A percentile compares a stretch with the other conserved stretches of the same genome.
These are phyloP conservation scores for Tetraneura akinire DNA, from an alignment of 1,140 invertebrate genomes.

Conservation along the genomic window DNA sequence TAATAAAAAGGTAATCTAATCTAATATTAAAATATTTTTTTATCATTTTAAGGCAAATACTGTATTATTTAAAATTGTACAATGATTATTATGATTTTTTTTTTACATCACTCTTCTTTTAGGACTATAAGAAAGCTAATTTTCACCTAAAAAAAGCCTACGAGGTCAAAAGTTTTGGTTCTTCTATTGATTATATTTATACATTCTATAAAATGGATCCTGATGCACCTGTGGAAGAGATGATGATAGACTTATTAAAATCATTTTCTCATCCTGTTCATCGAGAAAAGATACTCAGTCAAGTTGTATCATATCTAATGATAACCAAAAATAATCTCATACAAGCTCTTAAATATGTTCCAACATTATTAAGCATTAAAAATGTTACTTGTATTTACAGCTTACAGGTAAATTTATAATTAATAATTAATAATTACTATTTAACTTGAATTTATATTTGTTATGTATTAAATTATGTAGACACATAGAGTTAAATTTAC, in stretches of 20 bases:
- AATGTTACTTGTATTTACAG: slow-evolving; percentile 8
- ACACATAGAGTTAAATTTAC: slow-evolving; percentile 3
- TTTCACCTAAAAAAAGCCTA: slow-evolving; percentile 18
- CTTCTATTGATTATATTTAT: slow-evolving; percentile 34
- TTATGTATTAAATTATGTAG: background rate
- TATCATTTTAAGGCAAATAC: no score
- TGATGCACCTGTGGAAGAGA: slow-evolving; percentile 1
- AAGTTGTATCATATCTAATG: slow-evolving; percentile 27
- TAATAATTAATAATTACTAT: no score
- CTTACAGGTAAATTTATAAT: background rate
- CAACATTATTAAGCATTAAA: slow-evolving; percentile 2
- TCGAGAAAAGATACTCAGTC: slow-evolving; percentile 29
- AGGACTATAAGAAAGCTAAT: slow-evolving; percentile 5
- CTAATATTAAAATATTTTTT: no score
- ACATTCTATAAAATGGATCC: slow-evolving; percentile 12
- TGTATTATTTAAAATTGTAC: background rate
- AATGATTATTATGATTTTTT: background rate
- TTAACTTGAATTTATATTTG: background rate
- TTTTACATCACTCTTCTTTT: background rate
- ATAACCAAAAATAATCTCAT: slow-evolving; percentile 17
- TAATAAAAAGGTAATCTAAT: slow-evolving; percentile 24
- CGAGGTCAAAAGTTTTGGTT: slow-evolving; percentile 37
- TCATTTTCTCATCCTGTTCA: slow-evolving; percentile 13
- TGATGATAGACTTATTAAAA: slow-evolving; percentile 25
- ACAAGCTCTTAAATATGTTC: background rate